A percentile compares a stretch with the other conserved stretches of the same genome.
phyloP scores from a whole-genome alignment of 2,888 invertebrate genomes.

The Parasteatoda lunata region DNA sequence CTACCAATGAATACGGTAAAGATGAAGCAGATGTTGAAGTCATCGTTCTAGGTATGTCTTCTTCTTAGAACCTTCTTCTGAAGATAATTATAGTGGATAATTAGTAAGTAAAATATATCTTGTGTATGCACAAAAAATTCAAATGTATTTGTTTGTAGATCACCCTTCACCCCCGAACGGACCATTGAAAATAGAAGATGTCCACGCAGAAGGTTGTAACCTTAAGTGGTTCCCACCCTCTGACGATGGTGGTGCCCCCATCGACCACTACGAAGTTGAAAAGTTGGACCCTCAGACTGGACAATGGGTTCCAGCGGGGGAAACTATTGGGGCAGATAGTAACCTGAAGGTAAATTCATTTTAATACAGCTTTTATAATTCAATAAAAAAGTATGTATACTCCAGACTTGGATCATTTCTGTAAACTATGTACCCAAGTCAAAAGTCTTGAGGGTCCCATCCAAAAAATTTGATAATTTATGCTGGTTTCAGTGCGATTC shows the following conservation, averaged over 20 bases:
- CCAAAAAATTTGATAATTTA: no score
- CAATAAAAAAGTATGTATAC: no score
- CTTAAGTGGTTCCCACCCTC: conserved; percentile 97
- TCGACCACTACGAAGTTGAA: conserved; percentile 95
- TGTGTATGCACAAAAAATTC: neutral
- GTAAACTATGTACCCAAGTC: no score
- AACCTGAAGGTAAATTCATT: conserved; percentile 75
- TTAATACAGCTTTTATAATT: no score
- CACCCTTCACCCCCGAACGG: conserved; percentile 95
- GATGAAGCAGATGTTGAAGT: conserved; percentile 93
- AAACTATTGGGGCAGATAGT: conserved; percentile 84
- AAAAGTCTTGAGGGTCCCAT: no score
- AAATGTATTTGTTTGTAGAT: conserved; percentile 73
- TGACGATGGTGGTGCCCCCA: conserved; percentile 95
- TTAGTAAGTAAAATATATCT: neutral
- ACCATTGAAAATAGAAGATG: conserved; percentile 92
- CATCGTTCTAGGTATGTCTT: conserved; percentile 80
- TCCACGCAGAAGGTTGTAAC: conserved; percentile 92
- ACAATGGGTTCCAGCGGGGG: conserved; percentile 92
- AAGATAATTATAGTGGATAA: no score
- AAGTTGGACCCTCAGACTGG: conserved; percentile 96
- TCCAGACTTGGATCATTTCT: no score
- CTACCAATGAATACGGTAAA: conserved; percentile 93
- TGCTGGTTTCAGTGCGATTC: no score
- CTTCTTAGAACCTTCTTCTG: no score